Evolutionary conservation across 2,113 vertebrate species (phyloP).

Genomic region (Cariama cristata): DNA sequence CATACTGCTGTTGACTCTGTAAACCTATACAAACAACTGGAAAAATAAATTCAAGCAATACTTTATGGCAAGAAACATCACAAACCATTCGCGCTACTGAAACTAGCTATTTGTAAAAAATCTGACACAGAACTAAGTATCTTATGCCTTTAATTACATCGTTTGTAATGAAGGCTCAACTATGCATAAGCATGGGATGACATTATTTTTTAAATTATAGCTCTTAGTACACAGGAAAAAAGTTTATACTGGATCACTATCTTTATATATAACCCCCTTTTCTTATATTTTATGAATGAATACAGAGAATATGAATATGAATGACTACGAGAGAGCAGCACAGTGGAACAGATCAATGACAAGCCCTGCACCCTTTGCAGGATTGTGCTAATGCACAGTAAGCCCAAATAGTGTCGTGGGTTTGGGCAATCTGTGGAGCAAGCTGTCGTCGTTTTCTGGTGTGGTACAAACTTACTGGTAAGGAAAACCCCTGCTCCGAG

Average conservation of each 20-base stretch:
- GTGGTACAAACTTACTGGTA: not conserved
- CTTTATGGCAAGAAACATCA: not conserved
- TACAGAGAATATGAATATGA: not conserved
- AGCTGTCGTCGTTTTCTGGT: not conserved
- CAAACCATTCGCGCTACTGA: not conserved
- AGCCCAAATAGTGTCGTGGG: rapidly evolving
- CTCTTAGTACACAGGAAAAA: not conserved
- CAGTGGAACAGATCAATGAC: not conserved
- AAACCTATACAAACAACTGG: not conserved
- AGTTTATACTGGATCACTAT: not conserved
- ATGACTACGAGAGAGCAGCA: not conserved
- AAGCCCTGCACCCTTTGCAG: not conserved
- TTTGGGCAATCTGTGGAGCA: not conserved
- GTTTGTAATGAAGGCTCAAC: not conserved
- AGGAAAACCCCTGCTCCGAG: not conserved
- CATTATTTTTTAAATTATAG: not conserved
- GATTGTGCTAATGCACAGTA: not conserved
- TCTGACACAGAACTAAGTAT: not conserved
- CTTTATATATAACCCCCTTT: not conserved
- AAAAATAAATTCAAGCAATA: not conserved
- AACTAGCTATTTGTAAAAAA: not conserved
- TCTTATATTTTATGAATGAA: not conserved
- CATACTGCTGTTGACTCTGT: not conserved
- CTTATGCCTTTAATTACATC: not conserved
- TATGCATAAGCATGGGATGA: not conserved